phyloP scores from a whole-genome alignment of 2,113 vertebrate genomes.

The Pseudonaja textilis region DNA sequence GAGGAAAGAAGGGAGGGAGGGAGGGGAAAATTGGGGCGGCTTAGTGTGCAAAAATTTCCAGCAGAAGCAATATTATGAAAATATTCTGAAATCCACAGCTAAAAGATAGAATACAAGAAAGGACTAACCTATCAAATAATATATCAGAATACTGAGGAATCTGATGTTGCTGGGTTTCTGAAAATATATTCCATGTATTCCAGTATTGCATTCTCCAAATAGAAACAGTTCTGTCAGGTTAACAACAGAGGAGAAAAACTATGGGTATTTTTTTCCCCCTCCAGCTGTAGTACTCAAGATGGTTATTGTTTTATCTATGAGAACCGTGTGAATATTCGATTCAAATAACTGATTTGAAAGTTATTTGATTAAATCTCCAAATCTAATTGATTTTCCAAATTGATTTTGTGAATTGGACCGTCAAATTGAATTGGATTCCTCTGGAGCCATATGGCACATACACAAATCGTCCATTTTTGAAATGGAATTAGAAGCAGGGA shows the following conservation, averaged over 20 bases:
- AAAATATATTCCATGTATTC: neutral
- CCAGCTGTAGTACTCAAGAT: neutral
- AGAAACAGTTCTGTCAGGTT: neutral
- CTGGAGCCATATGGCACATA: neutral
- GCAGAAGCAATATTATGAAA: neutral
- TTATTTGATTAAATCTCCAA: neutral
- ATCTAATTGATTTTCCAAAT: neutral
- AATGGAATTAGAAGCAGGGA: neutral
- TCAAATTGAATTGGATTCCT: neutral
- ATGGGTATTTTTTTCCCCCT: neutral
- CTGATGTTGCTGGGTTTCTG: slow-evolving; percentile 20
- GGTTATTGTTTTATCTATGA: neutral
- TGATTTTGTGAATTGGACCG: neutral
- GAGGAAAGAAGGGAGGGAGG: neutral
- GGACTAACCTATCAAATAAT: neutral
- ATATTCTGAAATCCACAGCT: slow-evolving; percentile 34
- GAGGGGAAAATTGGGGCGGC: slow-evolving; percentile 46
- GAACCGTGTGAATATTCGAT: neutral
- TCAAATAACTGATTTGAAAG: neutral
- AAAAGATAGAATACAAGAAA: slow-evolving; percentile 42
- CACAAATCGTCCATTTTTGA: neutral
- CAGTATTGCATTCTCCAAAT: neutral
- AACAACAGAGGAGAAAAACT: neutral
- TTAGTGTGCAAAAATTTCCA: slow-evolving; percentile 43
- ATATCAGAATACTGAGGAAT: neutral